These are phyloP conservation scores for Lamellibrachia columna DNA, from an alignment of 2,888 invertebrate species.

Conservation along the genomic window DNA sequence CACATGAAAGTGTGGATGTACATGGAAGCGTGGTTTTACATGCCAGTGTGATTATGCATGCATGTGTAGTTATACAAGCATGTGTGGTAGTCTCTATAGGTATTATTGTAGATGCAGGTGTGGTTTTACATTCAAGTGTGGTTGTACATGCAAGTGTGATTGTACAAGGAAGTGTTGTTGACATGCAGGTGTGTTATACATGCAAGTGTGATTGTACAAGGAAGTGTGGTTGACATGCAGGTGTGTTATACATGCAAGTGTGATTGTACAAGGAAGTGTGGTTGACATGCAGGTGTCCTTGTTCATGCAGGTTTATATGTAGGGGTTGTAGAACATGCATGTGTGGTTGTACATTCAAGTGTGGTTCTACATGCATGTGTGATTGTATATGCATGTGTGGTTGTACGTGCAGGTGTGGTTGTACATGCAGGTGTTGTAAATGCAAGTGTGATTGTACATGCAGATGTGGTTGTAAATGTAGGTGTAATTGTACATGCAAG, in stretches of 20 bases:
- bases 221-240: neutral
- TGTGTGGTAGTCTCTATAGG: neutral
- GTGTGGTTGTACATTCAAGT: neutral
- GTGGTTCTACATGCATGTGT: no score
- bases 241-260: no score
- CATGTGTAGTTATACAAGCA: no score
- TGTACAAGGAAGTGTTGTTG: neutral
- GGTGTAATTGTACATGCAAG: neutral
- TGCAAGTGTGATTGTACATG: neutral
- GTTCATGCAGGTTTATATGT: neutral
- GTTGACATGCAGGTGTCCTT: neutral
- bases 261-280: no score
- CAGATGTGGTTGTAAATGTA: neutral
- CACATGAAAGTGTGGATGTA: neutral
- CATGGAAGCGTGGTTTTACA: neutral
- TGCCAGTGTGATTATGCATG: no score
- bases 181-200: neutral
- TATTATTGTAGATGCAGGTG: neutral
- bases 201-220: neutral
- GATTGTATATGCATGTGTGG: no score
- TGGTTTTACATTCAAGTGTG: neutral
- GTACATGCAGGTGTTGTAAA: no score
- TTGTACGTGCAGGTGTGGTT: no score
- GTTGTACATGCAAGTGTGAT: neutral
- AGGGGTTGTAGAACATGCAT: no score